Evolutionary conservation across 37 sponge, comb jelly and placozoan genomes (phyloP).

Genomic region (Haliclona indistincta): DNA sequence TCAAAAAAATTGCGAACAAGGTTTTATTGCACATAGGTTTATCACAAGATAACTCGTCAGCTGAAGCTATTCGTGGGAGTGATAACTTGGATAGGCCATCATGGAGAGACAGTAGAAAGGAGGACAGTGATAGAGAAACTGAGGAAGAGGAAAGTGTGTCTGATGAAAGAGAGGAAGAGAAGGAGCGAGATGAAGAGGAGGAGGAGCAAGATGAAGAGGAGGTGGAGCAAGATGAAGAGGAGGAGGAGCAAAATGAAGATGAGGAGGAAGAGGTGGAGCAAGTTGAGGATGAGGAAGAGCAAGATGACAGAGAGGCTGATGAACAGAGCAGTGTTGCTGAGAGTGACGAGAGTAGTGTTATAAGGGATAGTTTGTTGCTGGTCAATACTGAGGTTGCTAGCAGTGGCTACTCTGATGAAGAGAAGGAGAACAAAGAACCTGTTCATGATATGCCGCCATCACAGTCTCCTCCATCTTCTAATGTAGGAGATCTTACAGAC

Average conservation of each 20-base stretch:
- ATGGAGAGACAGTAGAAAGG: not conserved
- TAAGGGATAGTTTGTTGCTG: not conserved
- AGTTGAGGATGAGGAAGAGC: not conserved
- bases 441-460: no score
- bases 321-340: not conserved
- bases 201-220: constrained; percentile 5
- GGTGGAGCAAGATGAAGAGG: constrained; percentile 7
- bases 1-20: no score
- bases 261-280: not conserved
- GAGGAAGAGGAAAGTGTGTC: not conserved
- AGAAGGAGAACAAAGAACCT: no score
- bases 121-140: not conserved
- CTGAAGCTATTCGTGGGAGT: no score
- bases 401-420: not conserved
- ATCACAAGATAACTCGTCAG: no score
- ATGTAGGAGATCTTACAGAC: not conserved
- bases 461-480: no score
- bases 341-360: not conserved
- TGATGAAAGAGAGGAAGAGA: not conserved
- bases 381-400: not conserved
- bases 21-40: no score
- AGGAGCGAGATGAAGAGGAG: not conserved
- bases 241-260: not conserved
- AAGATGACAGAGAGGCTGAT: not conserved
- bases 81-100: not conserved